Evolutionary conservation across 2,888 invertebrate genomes (phyloP).

Genomic region (Chymomyza procnemis): DNA sequence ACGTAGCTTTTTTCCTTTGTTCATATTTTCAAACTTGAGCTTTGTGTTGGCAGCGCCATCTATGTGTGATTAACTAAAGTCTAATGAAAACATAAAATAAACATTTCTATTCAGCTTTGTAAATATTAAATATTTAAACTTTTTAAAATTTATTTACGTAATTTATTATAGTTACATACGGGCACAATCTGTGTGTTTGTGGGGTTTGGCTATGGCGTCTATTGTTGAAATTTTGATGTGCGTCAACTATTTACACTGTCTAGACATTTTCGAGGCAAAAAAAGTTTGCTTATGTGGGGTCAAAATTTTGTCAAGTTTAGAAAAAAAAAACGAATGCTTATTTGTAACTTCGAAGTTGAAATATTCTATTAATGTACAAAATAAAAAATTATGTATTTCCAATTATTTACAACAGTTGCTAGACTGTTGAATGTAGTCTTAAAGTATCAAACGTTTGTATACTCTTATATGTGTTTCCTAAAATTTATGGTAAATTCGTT

Average conservation of each 20-base stretch:
- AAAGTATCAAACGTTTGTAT: too few relatives aligned
- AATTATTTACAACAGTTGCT: too few relatives aligned
- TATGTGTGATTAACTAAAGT: neutral
- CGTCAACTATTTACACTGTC: constrained; percentile 6
- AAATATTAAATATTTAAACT: neutral
- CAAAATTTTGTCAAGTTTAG: neutral
- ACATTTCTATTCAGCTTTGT: neutral
- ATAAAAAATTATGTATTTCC: too few relatives aligned
- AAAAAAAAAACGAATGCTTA: neutral
- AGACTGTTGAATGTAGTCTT: too few relatives aligned
- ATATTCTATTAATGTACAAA: neutral
- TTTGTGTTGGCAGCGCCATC: constrained; percentile 5
- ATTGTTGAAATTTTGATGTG: neutral
- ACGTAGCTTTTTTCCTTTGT: neutral
- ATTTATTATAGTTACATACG: neutral
- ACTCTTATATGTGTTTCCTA: too few relatives aligned
- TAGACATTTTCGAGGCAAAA: constrained; percentile 16
- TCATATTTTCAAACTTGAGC: constrained; percentile 23
- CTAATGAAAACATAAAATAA: neutral
- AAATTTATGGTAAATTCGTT: too few relatives aligned
- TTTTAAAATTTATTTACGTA: neutral
- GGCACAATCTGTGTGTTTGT: neutral
- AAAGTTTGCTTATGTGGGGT: neutral
- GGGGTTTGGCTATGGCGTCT: neutral
- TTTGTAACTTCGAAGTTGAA: neutral